Evolutionary conservation across 2,113 vertebrate species (phyloP).

Genomic region (Corapipo altera): DNA sequence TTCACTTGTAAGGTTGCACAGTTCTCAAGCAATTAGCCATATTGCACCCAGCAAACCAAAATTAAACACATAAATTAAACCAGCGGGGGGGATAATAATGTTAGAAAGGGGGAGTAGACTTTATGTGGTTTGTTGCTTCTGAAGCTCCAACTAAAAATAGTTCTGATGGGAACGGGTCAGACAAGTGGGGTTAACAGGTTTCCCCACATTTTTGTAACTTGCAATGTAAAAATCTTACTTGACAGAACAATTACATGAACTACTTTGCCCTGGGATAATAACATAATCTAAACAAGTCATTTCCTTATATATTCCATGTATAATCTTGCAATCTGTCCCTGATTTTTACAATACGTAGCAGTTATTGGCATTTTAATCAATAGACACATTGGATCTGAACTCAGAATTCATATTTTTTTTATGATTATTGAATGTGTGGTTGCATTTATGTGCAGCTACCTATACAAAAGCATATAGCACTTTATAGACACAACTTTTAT

Average conservation of each 20-base stretch:
- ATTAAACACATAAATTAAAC: conserved; percentile 81
- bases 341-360: neutral
- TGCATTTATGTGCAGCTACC: neutral
- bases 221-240: neutral
- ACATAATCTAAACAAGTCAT: conserved; percentile 12
- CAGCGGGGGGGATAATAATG: conserved; percentile 68
- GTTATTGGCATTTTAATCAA: neutral
- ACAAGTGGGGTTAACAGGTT: conserved; percentile 27
- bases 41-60: conserved; percentile 73
- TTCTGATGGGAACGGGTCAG: neutral
- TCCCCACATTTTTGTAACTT: conserved; percentile 15
- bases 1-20: conserved; percentile 68
- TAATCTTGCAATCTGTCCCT: conserved; percentile 2
- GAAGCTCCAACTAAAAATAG: conserved; percentile 24
- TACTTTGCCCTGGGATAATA: neutral
- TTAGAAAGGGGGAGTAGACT: conserved; percentile 43
- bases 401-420: neutral
- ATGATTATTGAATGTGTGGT: neutral
- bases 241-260: conserved; percentile 3
- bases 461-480: neutral
- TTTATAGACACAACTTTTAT: neutral
- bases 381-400: neutral
- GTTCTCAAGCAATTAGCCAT: conserved; percentile 74
- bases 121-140: neutral
- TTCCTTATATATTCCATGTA: neutral